phyloP scores from a whole-genome alignment of 2,888 invertebrate species.

The Platynereis dumerilii region DNA sequence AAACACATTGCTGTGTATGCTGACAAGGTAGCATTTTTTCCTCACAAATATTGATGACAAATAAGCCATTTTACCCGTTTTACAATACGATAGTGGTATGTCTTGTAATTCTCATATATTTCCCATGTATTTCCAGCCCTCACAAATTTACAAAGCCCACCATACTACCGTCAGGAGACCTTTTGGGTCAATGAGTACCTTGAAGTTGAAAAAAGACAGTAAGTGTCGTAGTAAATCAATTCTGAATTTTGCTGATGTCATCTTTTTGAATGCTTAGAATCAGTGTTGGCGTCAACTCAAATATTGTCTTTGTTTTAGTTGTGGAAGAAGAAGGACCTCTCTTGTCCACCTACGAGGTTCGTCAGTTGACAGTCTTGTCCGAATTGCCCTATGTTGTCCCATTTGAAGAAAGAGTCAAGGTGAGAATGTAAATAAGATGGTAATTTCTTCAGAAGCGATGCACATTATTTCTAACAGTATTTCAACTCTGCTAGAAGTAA shows the following conservation, averaged over 20 bases:
- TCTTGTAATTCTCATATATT: too few species aligned
- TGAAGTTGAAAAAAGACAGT: background rate
- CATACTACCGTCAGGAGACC: constrained; percentile 51
- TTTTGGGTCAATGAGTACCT: constrained; percentile 50
- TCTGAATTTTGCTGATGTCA: too few species aligned
- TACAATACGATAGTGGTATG: too few species aligned
- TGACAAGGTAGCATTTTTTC: constrained; percentile 49
- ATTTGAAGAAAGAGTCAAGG: constrained; percentile 86
- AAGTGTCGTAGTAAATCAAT: background rate
- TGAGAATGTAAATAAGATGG: constrained; percentile 63
- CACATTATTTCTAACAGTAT: background rate
- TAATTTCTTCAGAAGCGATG: background rate
- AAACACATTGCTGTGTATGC: constrained; percentile 61
- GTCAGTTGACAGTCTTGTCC: constrained; percentile 84
- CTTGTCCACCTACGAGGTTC: constrained; percentile 83
- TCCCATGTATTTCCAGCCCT: constrained; percentile 50
- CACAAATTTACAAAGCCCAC: constrained; percentile 53
- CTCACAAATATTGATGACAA: too few species aligned
- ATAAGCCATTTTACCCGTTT: too few species aligned
- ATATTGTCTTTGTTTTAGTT: background rate
- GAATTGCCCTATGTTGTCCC: constrained; percentile 95
- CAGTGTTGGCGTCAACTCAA: background rate
- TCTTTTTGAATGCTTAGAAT: too few species aligned
- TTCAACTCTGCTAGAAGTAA: too few species aligned
- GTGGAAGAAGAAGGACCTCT: constrained; percentile 74